Percentiles rank a stretch among this genome's conserved stretches.
Evolutionary conservation across 1,140 invertebrate species (phyloP).

Genomic region (Micrasema longulum): DNA sequence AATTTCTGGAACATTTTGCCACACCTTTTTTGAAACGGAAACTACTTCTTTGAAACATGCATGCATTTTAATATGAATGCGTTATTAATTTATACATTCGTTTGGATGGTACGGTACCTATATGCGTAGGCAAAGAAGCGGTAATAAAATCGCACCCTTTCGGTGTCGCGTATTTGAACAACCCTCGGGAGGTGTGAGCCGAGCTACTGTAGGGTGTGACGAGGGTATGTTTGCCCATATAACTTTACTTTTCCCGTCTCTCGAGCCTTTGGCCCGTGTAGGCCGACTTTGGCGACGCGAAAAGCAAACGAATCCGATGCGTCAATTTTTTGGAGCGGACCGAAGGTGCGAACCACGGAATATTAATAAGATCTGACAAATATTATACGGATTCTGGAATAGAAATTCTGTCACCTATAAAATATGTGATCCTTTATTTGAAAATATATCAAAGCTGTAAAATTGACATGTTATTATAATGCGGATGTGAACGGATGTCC

Average conservation of each 20-base stretch:
- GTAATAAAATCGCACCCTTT: conserved; percentile 30
- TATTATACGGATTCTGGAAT: background rate
- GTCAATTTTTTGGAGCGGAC: conserved; percentile 30
- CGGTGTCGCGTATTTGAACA: conserved; percentile 32
- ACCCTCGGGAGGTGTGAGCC: conserved; percentile 11
- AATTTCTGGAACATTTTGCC: background rate
- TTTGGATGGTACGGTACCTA: background rate
- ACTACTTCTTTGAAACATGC: background rate
- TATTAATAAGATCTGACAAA: conserved; percentile 14
- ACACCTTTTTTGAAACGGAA: background rate
- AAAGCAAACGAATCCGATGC: conserved; percentile 34
- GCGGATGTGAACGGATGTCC: background rate
- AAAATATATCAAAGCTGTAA: background rate
- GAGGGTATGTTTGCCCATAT: conserved; percentile 52
- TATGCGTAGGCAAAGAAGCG: background rate
- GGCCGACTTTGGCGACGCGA: conserved; percentile 5
- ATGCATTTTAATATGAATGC: background rate
- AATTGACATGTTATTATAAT: conserved; percentile 5
- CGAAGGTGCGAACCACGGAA: conserved; percentile 26
- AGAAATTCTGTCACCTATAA: background rate
- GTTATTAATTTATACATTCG: background rate
- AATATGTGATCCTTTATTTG: background rate
- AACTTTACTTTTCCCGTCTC: conserved; percentile 44
- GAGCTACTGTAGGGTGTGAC: conserved; percentile 27
- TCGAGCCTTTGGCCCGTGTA: conserved; percentile 10